phyloP scores from a whole-genome alignment of 2,888 invertebrate species.

The Drosophila rellima region DNA sequence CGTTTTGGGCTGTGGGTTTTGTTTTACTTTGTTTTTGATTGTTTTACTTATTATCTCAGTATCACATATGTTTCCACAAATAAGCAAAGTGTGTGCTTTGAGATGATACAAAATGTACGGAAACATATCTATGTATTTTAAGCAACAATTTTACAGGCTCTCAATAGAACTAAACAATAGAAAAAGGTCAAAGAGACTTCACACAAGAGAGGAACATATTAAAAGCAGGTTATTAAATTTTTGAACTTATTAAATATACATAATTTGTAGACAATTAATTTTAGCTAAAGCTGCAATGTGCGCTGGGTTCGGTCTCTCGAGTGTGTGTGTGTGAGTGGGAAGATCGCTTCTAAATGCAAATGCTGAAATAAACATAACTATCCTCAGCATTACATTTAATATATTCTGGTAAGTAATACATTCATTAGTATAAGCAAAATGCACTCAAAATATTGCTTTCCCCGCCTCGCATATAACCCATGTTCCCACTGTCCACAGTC shows the following conservation, averaged over 20 bases:
- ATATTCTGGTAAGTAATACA: constrained; percentile 32
- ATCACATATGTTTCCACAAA: constrained; percentile 82
- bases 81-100: constrained; percentile 52
- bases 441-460: constrained; percentile 64
- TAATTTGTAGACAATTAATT: constrained; percentile 47
- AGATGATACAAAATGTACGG: constrained; percentile 54
- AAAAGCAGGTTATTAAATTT: constrained; percentile 44
- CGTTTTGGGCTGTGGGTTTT: constrained; percentile 27
- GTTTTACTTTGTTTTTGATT: constrained; percentile 50
- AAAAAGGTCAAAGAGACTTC: constrained; percentile 30
- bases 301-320: constrained; percentile 29
- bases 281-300: constrained; percentile 51
- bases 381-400: constrained; percentile 39
- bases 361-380: constrained; percentile 55
- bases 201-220: constrained; percentile 62
- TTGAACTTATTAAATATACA: constrained; percentile 38
- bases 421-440: constrained; percentile 49
- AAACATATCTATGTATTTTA: constrained; percentile 67
- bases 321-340: constrained; percentile 34
- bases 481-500: constrained; percentile 15
- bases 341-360: constrained; percentile 59
- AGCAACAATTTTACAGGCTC: constrained; percentile 67
- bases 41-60: constrained; percentile 84
- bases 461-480: constrained; percentile 44
- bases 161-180: constrained; percentile 41